Evolutionary conservation across 1,140 invertebrate genomes (phyloP), one percentile per base, ranked within the genome.

Genomic region (Hestina assimilis): DNA sequence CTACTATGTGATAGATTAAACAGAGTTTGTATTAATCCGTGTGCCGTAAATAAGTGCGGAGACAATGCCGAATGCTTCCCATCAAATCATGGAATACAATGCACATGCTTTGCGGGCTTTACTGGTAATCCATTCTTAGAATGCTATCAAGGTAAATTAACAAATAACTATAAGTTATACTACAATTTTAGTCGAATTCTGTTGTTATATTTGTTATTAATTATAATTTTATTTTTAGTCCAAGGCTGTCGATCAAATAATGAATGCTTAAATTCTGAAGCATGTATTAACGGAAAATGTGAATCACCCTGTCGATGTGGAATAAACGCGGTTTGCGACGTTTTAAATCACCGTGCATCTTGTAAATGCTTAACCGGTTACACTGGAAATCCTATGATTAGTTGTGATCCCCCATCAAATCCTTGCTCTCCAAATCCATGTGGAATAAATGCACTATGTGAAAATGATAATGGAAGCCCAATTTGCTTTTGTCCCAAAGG

Each of bases 401-500:
- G 91, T 24, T 93, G 91, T 82, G 90, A 90, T 84, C 90, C 90
- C 72, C 90, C 90, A 11, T 78, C 86, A 35, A 93, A 96, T 85
- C 94, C 94, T 7, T 96, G 95, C 74, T 86, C 93, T 59, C 94
- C 94, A 15, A 96, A 95, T 85, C 95, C 96, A 12, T 97, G 96
- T 81, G 96, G 96, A 11, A 80, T 92, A 0, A 93, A 95, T 70
- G 96, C 96, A 6, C 81, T 95, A 35, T 97, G 96, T 78, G 95
- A 97, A 89, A 90, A 93, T 29, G 94, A 96, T 69, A 93, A 95
- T 70, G 96, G 95, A 56, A 95, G 93, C 86, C 95, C 95, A 0
- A 95, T 97, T 62, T 97, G 96, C 72, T 96, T 92, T 83, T 98
- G 96, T 80, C 95, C 95, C 0, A 95, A 95, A 78, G 95, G 95